Conservation (phyloP, 2,888 invertebrate species). For the Eubasilissa splendida region DNA sequence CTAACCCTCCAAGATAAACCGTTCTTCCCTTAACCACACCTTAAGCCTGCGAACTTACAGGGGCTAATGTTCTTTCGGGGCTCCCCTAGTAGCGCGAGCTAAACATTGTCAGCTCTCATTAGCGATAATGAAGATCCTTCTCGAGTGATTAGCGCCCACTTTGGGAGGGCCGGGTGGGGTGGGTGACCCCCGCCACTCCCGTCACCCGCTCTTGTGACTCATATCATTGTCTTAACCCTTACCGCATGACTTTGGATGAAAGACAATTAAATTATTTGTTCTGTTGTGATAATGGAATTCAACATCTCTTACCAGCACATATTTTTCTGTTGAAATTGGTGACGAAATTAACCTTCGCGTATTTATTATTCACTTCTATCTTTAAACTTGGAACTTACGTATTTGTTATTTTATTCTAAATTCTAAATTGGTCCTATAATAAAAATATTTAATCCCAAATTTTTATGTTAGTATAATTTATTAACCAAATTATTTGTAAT, state of each 20-base stretch:
- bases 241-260: not conserved
- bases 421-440: no score
- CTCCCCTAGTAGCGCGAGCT: slow-evolving; percentile 16
- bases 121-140: slow-evolving; percentile 58
- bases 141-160: slow-evolving; percentile 56
- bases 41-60: slow-evolving; percentile 20
- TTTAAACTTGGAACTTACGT: no score
- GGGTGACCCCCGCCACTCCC: not conserved
- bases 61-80: slow-evolving; percentile 32
- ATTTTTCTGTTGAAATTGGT: no score
- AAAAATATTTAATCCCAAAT: no score
- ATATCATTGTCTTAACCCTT: slow-evolving; percentile 24
- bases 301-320: not conserved
- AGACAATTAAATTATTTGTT: slow-evolving; percentile 1
- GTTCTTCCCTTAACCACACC: slow-evolving; percentile 24
- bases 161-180: not conserved
- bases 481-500: no score
- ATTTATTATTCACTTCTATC: no score
- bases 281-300: not conserved
- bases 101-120: slow-evolving; percentile 52
- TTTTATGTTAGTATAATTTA: no score
- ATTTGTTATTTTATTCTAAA: no score
- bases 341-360: no score
- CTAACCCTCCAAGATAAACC: slow-evolving; percentile 36
- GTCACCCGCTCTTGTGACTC: not conserved